These are phyloP conservation scores for Orthonyx spaldingii DNA, from an alignment of 2,113 vertebrate genomes.

Conservation along the genomic window DNA sequence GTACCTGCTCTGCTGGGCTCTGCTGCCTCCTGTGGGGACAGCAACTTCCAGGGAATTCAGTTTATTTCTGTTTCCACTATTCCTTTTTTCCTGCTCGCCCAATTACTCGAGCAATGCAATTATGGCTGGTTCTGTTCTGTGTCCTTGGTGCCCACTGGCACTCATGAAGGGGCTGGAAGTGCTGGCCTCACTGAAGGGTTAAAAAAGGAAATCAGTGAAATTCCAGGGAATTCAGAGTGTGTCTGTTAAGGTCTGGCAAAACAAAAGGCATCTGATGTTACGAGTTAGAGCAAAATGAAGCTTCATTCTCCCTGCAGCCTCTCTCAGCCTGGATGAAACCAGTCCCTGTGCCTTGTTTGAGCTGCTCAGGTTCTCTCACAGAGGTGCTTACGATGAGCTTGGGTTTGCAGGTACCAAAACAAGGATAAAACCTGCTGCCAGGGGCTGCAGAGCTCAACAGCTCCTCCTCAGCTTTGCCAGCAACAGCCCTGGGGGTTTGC, in stretches of 20 bases:
- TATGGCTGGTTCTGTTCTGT: rapidly evolving
- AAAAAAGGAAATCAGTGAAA: background rate
- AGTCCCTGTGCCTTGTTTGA: background rate
- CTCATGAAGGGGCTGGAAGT: rapidly evolving
- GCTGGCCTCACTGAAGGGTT: background rate
- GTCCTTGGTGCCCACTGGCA: rapidly evolving
- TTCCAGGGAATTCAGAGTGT: background rate
- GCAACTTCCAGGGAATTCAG: background rate
- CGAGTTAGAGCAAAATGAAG: background rate
- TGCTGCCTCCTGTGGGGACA: background rate
- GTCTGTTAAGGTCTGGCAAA: background rate
- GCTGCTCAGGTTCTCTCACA: background rate
- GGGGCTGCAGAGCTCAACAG: background rate
- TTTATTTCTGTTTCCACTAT: background rate
- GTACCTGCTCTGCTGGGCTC: background rate
- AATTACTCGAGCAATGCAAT: rapidly evolving
- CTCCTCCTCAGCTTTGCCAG: background rate
- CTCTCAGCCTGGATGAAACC: background rate
- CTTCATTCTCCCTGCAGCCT: background rate
- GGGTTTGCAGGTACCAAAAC: background rate
- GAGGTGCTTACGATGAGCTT: background rate
- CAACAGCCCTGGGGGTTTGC: background rate
- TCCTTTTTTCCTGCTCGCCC: background rate
- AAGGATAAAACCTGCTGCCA: background rate
- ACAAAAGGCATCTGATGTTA: background rate